Percentiles rank a stretch among this genome's conserved stretches.
Conservation (phyloP, 2,888 invertebrate genomes). For the Polylopha cassiicola region DNA sequence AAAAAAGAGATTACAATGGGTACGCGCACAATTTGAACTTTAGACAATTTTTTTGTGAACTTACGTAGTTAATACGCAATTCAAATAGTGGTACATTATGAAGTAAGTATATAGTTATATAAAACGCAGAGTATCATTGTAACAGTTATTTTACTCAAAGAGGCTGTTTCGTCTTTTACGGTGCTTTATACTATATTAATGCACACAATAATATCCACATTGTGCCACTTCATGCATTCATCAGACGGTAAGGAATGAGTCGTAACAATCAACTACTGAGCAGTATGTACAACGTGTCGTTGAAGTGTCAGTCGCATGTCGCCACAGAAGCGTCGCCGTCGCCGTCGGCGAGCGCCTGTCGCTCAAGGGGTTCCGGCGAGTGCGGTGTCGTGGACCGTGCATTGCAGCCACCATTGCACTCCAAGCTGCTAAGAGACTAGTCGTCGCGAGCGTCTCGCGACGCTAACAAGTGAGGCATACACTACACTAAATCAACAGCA, state of each 20-base stretch:
- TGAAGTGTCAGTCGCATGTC: constrained; percentile 48
- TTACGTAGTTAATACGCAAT: too few relatives aligned
- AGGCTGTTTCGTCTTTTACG: constrained; percentile 48
- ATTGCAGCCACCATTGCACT: constrained; percentile 63
- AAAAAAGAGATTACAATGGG: too few relatives aligned
- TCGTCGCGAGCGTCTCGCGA: constrained; percentile 56
- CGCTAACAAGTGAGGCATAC: constrained; percentile 70
- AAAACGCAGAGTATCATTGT: constrained; percentile 17
- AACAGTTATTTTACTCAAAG: constrained; percentile 45
- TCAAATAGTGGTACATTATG: too few relatives aligned
- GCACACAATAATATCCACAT: constrained; percentile 60
- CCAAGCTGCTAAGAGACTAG: constrained; percentile 66
- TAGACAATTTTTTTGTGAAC: too few relatives aligned
- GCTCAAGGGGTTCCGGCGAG: constrained; percentile 64
- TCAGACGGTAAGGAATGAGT: constrained; percentile 48
- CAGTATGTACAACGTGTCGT: constrained; percentile 68
- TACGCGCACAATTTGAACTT: too few relatives aligned
- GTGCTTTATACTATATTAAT: constrained; percentile 57
- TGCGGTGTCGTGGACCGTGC: constrained; percentile 55
- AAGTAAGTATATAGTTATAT: constrained; percentile 9
- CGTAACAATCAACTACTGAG: constrained; percentile 64
- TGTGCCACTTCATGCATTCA: constrained; percentile 68
- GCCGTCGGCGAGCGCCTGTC: constrained; percentile 60
- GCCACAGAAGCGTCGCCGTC: constrained; percentile 55
- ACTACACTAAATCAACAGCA: constrained; percentile 74